Base-by-base conservation (phyloP, 2,888 invertebrate species). In the Tryphoninae sp. region DNA sequence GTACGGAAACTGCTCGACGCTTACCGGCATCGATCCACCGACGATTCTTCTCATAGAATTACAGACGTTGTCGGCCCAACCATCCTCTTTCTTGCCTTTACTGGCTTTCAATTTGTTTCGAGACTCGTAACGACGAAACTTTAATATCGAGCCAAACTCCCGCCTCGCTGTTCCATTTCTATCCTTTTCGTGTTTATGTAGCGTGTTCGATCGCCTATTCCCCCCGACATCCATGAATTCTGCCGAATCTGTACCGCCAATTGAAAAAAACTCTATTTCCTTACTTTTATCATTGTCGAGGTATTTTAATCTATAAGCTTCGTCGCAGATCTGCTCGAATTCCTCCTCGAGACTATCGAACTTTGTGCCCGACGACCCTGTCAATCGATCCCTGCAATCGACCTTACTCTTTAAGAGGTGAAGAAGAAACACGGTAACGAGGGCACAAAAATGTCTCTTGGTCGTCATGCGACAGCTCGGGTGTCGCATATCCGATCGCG, bases 1-100 rank as follows among this genome's bases (percentile, higher is more conserved):
- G 33, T 80, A 84, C 6, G 84, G 84, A 19, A 80, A 19, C 9
- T 78, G 16, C 65, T 82, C 82, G 26, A 26, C 4, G 26, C 4
- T 26, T 26, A 26, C 4, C 26, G 26, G 26, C 26, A 1, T 3
- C 33, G 49, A 53, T 6, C 83, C 84, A 0, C 78, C 80, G 11
- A 83, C 75, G 45, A 84, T 75, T 76, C 78, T 61, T 26, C 81
- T 78, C 58, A 33, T 2, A 19, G 42, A n/a, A 2, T 33, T n/a
- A 19, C 26, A 26, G 4, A 0, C 26, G 26, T 26, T 26, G 3
- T 26, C 26, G 26, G 26, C 26, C 26, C 26, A 26, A 4, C 26
- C 26, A 26, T 26, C 4, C 4, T 26, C 26, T 3, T 26, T 4
- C 26, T 4, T 4, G 4, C 4, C 26, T 4, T 26, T 26, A 26